phyloP scores from a whole-genome alignment of 2,888 invertebrate genomes.

The Lithodes maja region DNA sequence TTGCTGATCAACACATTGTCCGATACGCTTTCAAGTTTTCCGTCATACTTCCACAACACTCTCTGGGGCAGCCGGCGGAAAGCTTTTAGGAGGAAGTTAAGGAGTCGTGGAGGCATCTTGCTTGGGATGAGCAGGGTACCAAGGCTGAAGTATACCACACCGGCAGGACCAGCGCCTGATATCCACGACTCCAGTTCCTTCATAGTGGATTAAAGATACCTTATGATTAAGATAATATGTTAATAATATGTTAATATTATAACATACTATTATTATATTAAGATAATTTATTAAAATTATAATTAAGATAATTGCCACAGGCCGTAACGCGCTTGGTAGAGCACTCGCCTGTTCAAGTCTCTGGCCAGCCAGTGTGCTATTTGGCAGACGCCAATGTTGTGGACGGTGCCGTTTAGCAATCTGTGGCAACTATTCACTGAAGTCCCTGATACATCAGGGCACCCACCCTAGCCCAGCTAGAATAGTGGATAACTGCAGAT shows the following conservation, averaged over 20 bases:
- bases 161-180: conserved; percentile 78
- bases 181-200: conserved; percentile 49
- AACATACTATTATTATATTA: not conserved
- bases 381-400: no score
- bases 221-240: no score
- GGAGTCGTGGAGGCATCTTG: conserved; percentile 92
- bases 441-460: no score
- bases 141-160: conserved; percentile 84
- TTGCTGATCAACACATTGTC: conserved; percentile 38
- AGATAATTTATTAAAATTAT: not conserved
- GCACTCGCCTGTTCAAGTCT: no score
- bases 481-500: no score
- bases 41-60: conserved; percentile 45
- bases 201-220: no score
- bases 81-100: conserved; percentile 78
- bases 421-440: no score
- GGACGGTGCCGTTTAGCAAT: no score
- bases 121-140: conserved; percentile 86
- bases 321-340: no score
- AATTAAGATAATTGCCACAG: not conserved
- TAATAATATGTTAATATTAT: not conserved
- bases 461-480: no score
- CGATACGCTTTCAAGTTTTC: conserved; percentile 37
- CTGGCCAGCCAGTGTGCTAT: no score
- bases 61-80: no score